These are phyloP conservation scores for Drymodes brunneopygia DNA, from an alignment of 2,113 vertebrate genomes.

Conservation along the genomic window DNA sequence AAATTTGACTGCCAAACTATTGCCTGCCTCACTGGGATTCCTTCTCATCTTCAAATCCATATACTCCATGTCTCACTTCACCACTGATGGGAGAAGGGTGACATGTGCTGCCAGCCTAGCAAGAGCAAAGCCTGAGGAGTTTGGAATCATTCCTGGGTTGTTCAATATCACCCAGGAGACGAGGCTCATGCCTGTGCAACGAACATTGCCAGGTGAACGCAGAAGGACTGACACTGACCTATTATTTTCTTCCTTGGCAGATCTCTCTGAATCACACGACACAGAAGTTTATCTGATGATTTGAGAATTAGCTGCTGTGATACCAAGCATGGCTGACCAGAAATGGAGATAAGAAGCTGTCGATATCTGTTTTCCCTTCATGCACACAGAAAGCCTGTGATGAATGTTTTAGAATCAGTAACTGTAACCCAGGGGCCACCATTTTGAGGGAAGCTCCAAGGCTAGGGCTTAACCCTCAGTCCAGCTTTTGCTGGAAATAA, in stretches of 20 bases:
- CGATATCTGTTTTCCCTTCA: neutral
- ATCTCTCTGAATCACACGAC: neutral
- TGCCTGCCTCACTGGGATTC: neutral
- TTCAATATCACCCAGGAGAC: conserved; percentile 30
- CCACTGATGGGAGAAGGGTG: neutral
- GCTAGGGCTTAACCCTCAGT: neutral
- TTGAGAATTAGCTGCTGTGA: neutral
- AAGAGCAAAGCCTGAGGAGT: neutral
- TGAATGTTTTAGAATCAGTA: neutral
- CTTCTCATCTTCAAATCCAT: neutral
- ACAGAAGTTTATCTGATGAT: neutral
- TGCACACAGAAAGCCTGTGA: neutral
- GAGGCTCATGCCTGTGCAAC: neutral
- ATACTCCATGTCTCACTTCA: neutral
- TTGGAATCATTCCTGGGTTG: neutral
- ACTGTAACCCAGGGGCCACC: neutral
- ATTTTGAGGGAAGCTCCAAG: neutral
- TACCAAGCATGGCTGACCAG: neutral
- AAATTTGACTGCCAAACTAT: conserved; percentile 44
- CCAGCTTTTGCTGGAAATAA: neutral
- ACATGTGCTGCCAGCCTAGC: neutral
- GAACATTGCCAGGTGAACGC: neutral
- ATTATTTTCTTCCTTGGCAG: conserved; percentile 16
- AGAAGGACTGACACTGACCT: neutral
- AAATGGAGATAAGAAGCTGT: neutral